Base-by-base conservation (phyloP, 1,140 invertebrate genomes). In the Bombus superbus region DNA sequence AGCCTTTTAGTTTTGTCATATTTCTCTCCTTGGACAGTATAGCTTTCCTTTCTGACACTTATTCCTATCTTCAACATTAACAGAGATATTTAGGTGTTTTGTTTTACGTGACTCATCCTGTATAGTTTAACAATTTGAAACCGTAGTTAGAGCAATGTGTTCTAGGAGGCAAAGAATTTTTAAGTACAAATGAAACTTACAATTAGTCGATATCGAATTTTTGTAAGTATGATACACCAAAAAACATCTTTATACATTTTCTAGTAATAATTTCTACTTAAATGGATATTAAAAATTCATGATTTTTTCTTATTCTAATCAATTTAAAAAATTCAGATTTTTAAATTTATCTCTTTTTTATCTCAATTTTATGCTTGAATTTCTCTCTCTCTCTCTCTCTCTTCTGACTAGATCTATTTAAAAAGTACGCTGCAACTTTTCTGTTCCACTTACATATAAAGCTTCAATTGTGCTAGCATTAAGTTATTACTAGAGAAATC, bases 171-270 rank as follows among this genome's bases (percentile, higher is more conserved):
- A 89, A 88, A 79, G 79, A 72, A 75, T 89, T 78, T 13, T 86
- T 35, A 88, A 89, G 88, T 89, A 89, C 88, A 89, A 89, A 89
- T 89, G 57, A 82, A 73, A 42, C n/a, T 81, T 59, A 59, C 25
- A 25, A 28, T 59, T 88, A 88, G 82, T 73, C 47, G 62, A 76
- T 40, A 84, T 35, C 44, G 53, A 28, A 22, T 78, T 72, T 85
- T 84, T 59, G 18, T 53, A 76, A 77, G 73, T 47, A 32, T 57
- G 35, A 32, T 15, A 75, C 71, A 77, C 35, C 44, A 77, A 77
- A 77, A 82, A 62, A 53, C 28, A 62, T 62, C 28, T 25, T 75
- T 78, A 64, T 47, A 80, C 15, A 25, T 18, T 9, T 76, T 77
- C 3, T 83, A 83, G 32, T 47, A 75, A 32, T 53, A 40, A 72